Conservation (phyloP, 2,888 invertebrate species). For the Stenichneumon culpator region DNA sequence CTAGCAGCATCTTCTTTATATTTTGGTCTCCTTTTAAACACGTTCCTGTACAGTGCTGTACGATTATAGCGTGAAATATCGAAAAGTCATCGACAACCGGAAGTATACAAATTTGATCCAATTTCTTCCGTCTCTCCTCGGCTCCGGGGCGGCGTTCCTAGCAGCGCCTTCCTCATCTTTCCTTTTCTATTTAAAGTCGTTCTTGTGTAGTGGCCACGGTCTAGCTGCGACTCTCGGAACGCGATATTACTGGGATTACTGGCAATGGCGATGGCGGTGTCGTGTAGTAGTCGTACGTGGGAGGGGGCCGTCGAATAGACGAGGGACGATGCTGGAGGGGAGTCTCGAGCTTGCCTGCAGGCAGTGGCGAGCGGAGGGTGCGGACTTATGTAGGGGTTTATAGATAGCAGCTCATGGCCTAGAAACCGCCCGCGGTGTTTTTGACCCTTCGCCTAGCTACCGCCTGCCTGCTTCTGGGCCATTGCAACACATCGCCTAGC, state of each 20-base stretch:
- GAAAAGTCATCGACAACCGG: no score
- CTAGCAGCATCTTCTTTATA: no score
- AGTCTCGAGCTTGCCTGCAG: slow-evolving; percentile 20
- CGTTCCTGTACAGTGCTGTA: slow-evolving; percentile 25
- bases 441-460: slow-evolving; percentile 85
- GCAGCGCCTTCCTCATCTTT: slow-evolving; percentile 45
- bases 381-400: slow-evolving; percentile 82
- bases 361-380: slow-evolving; percentile 50
- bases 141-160: background rate
- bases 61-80: no score
- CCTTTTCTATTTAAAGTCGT: slow-evolving; percentile 60
- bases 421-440: slow-evolving; percentile 85
- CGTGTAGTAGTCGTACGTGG: slow-evolving; percentile 4
- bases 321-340: slow-evolving; percentile 26
- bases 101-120: no score
- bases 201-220: slow-evolving; percentile 49
- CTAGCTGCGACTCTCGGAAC: slow-evolving; percentile 44
- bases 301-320: slow-evolving; percentile 43
- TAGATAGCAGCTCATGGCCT: slow-evolving; percentile 85
- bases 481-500: slow-evolving; percentile 80
- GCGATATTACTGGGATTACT: slow-evolving; percentile 55
- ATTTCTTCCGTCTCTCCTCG: slow-evolving; percentile 10
- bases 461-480: slow-evolving; percentile 83
- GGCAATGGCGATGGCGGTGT: slow-evolving; percentile 10
- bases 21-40: no score